phyloP scores from a whole-genome alignment of 2,797 vertebrate species.

The Neosalanx taihuensis region DNA sequence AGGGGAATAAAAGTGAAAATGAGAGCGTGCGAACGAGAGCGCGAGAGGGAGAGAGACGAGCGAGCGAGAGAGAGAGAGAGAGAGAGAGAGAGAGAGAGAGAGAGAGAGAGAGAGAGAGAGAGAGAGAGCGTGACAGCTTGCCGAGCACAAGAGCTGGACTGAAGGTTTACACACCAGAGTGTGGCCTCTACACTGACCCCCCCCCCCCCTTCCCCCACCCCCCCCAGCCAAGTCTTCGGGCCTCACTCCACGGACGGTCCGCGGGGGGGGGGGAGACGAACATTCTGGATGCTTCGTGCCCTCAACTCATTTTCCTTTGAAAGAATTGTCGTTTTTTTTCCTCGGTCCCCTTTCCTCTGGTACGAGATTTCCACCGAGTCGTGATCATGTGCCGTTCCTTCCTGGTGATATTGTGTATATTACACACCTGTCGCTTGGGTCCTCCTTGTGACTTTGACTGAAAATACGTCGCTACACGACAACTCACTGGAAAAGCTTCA shows the following conservation, averaged over 20 bases:
- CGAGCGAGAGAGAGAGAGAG: neutral
- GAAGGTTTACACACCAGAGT: conserved; percentile 6
- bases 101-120: conserved; percentile 23
- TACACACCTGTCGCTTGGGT: conserved; percentile 84
- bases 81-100: conserved; percentile 25
- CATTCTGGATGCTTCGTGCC: conserved; percentile 70
- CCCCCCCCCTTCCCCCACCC: no score
- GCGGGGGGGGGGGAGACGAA: conserved; percentile 82
- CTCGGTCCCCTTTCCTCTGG: no score
- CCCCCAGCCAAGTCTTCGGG: conserved; percentile 84
- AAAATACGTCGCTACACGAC: conserved; percentile 33
- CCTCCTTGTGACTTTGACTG: conserved; percentile 80
- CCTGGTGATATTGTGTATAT: conserved; percentile 90
- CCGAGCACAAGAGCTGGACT: conserved; percentile 24
- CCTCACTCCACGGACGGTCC: conserved; percentile 78
- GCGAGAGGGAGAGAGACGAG: neutral
- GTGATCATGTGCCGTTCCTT: conserved; percentile 85
- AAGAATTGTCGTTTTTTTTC: no score
- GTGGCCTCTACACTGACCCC: conserved; percentile 71
- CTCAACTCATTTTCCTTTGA: no score
- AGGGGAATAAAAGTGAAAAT: neutral
- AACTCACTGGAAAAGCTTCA: conserved; percentile 53
- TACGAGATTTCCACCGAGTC: no score
- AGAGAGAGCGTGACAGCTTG: conserved; percentile 29
- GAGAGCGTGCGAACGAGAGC: no score